These are phyloP conservation scores for Notarius lentiginosus DNA, from an alignment of 2,113 vertebrate genomes.

Conservation along the genomic window DNA sequence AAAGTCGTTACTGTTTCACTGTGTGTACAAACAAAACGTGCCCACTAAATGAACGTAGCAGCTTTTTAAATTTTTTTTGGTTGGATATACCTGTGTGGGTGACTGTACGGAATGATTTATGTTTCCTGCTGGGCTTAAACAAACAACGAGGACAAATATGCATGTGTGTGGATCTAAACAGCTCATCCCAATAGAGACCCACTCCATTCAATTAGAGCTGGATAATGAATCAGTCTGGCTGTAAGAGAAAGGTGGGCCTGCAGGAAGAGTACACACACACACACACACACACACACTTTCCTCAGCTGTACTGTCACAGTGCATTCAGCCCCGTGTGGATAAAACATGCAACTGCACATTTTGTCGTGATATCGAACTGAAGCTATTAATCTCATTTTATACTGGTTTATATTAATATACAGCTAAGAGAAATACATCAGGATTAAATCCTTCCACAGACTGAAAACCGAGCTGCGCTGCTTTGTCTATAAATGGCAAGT, in stretches of 20 bases:
- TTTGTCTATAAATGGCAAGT: neutral
- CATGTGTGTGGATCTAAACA: slow-evolving; percentile 72
- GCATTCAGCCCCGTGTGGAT: slow-evolving; percentile 69
- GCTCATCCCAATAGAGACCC: slow-evolving; percentile 74
- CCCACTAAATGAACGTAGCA: neutral
- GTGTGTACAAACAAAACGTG: neutral
- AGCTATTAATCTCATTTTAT: slow-evolving; percentile 18
- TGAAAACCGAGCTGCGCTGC: neutral
- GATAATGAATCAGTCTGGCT: slow-evolving; percentile 75
- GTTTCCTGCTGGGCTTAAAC: slow-evolving; percentile 60
- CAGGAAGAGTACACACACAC: slow-evolving; percentile 51
- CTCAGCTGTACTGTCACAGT: slow-evolving; percentile 36
- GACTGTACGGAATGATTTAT: slow-evolving; percentile 36
- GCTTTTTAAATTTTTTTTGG: neutral
- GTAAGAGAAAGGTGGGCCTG: slow-evolving; percentile 70
- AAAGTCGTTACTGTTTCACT: neutral
- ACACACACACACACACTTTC: slow-evolving; percentile 34
- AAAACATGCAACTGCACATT: slow-evolving; percentile 59
- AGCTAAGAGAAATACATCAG: neutral
- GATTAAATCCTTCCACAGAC: neutral
- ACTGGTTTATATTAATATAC: neutral
- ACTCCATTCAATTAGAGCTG: slow-evolving; percentile 76
- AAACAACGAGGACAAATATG: slow-evolving; percentile 75
- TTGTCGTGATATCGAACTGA: slow-evolving; percentile 31
- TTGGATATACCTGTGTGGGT: slow-evolving; percentile 8